phyloP scores from a whole-genome alignment of 2,797 vertebrate species.

The Siniperca obscura region DNA sequence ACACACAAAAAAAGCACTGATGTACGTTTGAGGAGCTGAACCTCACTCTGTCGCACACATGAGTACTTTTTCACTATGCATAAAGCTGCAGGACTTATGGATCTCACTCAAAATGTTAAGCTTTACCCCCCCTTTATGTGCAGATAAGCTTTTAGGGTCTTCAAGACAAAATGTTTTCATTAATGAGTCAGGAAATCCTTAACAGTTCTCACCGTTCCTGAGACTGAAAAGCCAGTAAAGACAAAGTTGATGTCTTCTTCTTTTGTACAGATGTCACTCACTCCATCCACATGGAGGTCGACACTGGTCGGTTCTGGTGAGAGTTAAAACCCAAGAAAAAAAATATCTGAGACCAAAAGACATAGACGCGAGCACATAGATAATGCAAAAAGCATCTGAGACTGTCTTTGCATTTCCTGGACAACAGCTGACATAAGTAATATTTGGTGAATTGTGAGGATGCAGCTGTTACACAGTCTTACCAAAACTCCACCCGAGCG shows the following conservation, averaged over 20 bases:
- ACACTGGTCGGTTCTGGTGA: conserved; percentile 92
- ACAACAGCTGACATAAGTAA: neutral
- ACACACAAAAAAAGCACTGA: neutral
- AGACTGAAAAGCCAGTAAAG: conserved; percentile 96
- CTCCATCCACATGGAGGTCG: conserved; percentile 95
- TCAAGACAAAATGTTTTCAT: neutral
- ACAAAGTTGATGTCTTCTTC: conserved; percentile 98
- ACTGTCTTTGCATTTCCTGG: neutral
- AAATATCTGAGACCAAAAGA: neutral
- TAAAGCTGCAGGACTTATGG: neutral
- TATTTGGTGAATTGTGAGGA: neutral
- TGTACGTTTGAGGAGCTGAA: neutral
- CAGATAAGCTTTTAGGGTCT: neutral
- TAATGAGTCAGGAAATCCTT: neutral
- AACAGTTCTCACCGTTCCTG: conserved; percentile 88
- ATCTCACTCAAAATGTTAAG: neutral
- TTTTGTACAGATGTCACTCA: conserved; percentile 96
- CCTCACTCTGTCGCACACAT: neutral
- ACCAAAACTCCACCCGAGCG: conserved; percentile 99
- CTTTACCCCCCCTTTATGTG: neutral
- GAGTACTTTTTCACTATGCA: neutral
- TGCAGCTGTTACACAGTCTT: conserved; percentile 66
- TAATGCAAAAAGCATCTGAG: neutral
- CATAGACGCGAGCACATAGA: rapidly evolving
- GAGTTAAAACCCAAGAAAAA: neutral